Evolutionary conservation across 2,797 vertebrate genomes (phyloP).

Genomic region (Crocodylus rhombifer): DNA sequence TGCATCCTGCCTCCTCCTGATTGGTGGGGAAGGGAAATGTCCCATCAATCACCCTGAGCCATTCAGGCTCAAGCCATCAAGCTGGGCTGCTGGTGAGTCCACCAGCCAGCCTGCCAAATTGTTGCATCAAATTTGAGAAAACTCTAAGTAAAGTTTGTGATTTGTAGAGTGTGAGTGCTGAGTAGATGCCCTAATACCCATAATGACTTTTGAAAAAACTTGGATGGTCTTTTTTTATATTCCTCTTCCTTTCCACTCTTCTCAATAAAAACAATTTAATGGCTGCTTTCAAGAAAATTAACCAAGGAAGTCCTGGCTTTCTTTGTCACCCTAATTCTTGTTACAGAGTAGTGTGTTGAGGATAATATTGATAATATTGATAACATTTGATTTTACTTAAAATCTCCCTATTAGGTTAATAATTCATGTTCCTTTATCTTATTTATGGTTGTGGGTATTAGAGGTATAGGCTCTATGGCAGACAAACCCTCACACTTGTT

Average conservation of each 20-base stretch:
- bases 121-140: neutral
- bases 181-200: neutral
- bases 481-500: slow-evolving; percentile 24
- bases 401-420: accelerated
- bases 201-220: neutral
- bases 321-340: neutral
- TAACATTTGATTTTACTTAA: neutral
- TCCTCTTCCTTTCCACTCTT: neutral
- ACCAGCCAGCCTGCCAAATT: too few relatives aligned
- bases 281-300: neutral
- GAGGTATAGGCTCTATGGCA: neutral
- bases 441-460: neutral
- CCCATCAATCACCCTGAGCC: too few relatives aligned
- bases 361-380: neutral
- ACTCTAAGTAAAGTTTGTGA: neutral
- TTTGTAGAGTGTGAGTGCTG: neutral
- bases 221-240: neutral
- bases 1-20: too few relatives aligned
- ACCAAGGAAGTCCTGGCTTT: neutral
- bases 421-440: neutral
- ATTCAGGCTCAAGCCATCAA: too few relatives aligned
- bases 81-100: too few relatives aligned
- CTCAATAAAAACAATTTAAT: neutral
- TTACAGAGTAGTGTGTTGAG: neutral
- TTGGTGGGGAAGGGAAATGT: too few relatives aligned